Evolutionary conservation across 2,113 vertebrate species (phyloP).

Genomic region (Limanda limanda): DNA sequence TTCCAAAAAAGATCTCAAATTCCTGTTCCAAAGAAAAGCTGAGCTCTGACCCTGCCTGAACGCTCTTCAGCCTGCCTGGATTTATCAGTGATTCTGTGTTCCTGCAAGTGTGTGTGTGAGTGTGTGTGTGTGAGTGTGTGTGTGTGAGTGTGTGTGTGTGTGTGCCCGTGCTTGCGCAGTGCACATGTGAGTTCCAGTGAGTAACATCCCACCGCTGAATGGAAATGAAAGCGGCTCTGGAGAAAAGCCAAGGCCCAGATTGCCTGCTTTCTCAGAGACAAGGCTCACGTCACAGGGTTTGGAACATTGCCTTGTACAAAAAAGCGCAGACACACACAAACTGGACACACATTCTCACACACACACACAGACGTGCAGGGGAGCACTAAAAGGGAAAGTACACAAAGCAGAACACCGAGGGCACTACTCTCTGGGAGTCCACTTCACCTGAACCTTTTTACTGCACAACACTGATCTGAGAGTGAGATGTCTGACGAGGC

Average conservation of each 20-base stretch:
- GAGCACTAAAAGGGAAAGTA: slow-evolving; percentile 37
- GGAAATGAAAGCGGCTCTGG: slow-evolving; percentile 64
- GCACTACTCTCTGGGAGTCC: slow-evolving; percentile 40
- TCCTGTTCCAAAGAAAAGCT: neutral
- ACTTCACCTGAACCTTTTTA: slow-evolving; percentile 62
- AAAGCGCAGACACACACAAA: slow-evolving; percentile 19
- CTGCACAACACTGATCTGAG: slow-evolving; percentile 52
- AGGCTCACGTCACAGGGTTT: slow-evolving; percentile 55
- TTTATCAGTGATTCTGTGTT: slow-evolving; percentile 10
- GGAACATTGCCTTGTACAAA: slow-evolving; percentile 58
- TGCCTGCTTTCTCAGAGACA: slow-evolving; percentile 61
- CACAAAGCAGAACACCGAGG: slow-evolving; percentile 38
- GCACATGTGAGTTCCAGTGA: slow-evolving; percentile 33
- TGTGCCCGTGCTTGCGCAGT: neutral
- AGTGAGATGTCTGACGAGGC: slow-evolving; percentile 47
- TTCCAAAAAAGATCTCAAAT: slow-evolving; percentile 20
- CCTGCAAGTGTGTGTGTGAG: neutral
- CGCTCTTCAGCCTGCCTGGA: slow-evolving; percentile 7
- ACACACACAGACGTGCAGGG: neutral
- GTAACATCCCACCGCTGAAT: slow-evolving; percentile 54
- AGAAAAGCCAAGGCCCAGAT: slow-evolving; percentile 64
- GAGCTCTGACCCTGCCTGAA: slow-evolving; percentile 7
- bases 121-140: slow-evolving; percentile 3
- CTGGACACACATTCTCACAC: slow-evolving; percentile 1
- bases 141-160: slow-evolving; percentile 9